Evolutionary conservation across 2,113 vertebrate genomes (phyloP), one percentile per base, ranked within the genome.

Genomic region (Megalops atlanticus): DNA sequence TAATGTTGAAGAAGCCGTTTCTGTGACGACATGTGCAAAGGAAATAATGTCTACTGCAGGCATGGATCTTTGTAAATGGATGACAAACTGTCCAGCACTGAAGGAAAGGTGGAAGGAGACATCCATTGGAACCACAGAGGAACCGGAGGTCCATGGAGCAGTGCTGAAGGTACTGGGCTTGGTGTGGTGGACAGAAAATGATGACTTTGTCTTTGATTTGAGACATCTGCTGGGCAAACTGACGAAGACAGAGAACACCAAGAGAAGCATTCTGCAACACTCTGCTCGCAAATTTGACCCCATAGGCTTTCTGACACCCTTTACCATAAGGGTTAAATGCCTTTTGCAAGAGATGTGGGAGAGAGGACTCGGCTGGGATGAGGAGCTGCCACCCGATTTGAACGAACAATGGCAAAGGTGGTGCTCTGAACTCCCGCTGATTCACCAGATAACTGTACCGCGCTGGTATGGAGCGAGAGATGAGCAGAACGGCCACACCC

Each of bases 281-380:
- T 75, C 83, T 21, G 81, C 82, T 14, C 2, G 41, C 3, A 84
- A 81, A 0, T 83, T 84, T 35, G 54, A 82, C 15, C 80, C 77
- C 4, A 41, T 84, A 0, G 77, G 82, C 10, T 82, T 84, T 6
- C 47, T 84, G 24, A 86, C 77, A 4, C 76, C 82, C 1, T 83
- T 85, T 27, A 85, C 76, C 10, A 76, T 81, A 3, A 38, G 72
- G 15, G 76, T 77, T 85, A 15, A 75, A 83, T 69, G 73, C 84
- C 1, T 84, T 79, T 70, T 77, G 80, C 58, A 78, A 87, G 82
- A 83, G 1, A 83, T 86, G 82, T 84, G 77, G 82, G 33, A 71
- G n/a, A 74, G 54, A 35, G 82, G 82, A 12, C 77, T 70, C 10
- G 21, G 39, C 49, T 82, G 80, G 76, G 43, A 70, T 43, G 79